Percentiles rank a stretch among this genome's conserved stretches.
These are phyloP conservation scores for Yponomeuta sedellus DNA, from an alignment of 2,888 invertebrate genomes.

Conservation along the genomic window DNA sequence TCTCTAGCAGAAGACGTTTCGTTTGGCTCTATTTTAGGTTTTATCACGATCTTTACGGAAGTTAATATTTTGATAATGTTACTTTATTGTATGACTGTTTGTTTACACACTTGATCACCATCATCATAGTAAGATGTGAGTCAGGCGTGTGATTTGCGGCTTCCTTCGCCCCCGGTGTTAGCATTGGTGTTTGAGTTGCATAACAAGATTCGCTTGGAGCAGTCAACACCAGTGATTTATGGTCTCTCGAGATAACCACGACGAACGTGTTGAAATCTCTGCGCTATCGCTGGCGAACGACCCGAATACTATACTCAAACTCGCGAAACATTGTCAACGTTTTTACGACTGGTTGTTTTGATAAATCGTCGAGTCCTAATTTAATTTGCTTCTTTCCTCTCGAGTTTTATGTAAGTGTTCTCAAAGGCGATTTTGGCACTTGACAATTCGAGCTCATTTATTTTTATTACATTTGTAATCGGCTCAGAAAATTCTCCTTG, in stretches of 20 bases:
- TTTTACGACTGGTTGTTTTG: constrained; percentile 33
- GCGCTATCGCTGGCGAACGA: constrained; percentile 23
- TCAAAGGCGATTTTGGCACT: constrained; percentile 49
- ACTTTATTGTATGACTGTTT: neutral
- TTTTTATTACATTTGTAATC: neutral
- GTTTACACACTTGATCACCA: neutral
- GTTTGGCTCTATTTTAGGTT: neutral
- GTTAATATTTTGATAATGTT: neutral
- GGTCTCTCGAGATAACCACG: constrained; percentile 32
- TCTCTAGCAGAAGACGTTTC: constrained; percentile 15
- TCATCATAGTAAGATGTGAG: constrained; percentile 8
- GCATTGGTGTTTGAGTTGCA: constrained; percentile 33
- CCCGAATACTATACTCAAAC: constrained; percentile 29
- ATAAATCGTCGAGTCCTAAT: constrained; percentile 37
- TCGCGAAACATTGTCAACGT: constrained; percentile 30
- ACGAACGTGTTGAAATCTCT: constrained; percentile 27
- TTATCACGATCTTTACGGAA: neutral
- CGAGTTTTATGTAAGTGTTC: constrained; percentile 49
- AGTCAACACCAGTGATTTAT: constrained; percentile 36
- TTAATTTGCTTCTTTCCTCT: constrained; percentile 37
- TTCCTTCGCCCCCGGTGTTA: constrained; percentile 31
- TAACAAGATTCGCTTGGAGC: constrained; percentile 26
- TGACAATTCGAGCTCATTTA: constrained; percentile 30
- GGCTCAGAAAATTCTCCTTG: neutral
- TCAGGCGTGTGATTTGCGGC: constrained; percentile 31